These are phyloP conservation scores for Ochotona princeps DNA, from an alignment of 2,113 vertebrate species.

Conservation along the genomic window DNA sequence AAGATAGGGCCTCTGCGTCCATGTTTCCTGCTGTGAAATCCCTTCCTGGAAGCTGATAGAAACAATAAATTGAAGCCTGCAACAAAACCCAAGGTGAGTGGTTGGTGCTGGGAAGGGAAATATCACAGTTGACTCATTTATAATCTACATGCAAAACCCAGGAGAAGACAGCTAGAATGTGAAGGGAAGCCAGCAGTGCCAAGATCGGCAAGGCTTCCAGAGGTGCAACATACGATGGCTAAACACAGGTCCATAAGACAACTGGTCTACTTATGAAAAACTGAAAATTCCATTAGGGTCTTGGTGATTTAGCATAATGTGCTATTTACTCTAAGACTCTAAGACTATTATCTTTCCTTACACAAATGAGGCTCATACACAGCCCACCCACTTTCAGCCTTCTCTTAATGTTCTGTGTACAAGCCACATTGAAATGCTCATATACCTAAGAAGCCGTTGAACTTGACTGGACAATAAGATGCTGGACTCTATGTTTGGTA, in stretches of 20 bases:
- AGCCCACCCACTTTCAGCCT: not conserved
- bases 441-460: too few species aligned
- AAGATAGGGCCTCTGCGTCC: not conserved
- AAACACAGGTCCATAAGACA: not conserved
- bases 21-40: not conserved
- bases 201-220: not conserved
- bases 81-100: not conserved
- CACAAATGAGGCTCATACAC: not conserved
- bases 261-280: not conserved
- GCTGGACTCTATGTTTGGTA: too few species aligned
- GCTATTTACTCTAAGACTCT: not conserved
- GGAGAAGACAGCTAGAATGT: not conserved
- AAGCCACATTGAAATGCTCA: not conserved
- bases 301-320: not conserved
- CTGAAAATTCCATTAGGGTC: not conserved
- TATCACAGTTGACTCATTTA: not conserved
- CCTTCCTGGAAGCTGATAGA: not conserved
- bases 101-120: not conserved
- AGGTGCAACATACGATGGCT: not conserved
- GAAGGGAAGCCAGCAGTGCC: not conserved
- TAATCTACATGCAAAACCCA: not conserved
- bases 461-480: too few species aligned
- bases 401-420: not conserved
- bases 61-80: not conserved
- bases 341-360: not conserved